Base-by-base conservation (phyloP, 2,113 vertebrate genomes). In the Tympanuchus pallidicinctus region DNA sequence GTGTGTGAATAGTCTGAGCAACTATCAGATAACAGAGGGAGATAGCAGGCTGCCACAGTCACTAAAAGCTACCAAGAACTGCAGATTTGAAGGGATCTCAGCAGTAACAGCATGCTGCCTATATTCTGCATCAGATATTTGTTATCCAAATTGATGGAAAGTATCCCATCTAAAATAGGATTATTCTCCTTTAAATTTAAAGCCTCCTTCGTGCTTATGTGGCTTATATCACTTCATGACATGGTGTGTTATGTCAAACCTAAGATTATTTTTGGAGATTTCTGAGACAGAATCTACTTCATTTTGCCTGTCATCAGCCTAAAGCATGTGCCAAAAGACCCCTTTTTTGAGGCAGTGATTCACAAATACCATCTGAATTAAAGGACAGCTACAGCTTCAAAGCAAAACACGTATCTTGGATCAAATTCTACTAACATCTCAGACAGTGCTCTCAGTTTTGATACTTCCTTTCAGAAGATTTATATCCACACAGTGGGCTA, bases 191-290 rank as follows among this genome's bases (percentile, higher is more conserved):
- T 96, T 94, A 94, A 94, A 94, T 94, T 65, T 89, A 95, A 96
- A 94, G 67, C 82, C 88, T 94, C 64, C 82, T 96, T 96, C 95
- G 85, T 95, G 90, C 93, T 93, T 86, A 66, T 91, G 75, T 92
- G 91, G 93, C 56, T 90, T 95, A 88, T 96, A 96, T 94, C 90
- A 93, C 88, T 96, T 96, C 82, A 93, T 93, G 93, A 88, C 91
- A 94, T 91, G 91, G 92, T 75, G 70, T 88, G 92, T 94, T 95
- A 94, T 92, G 82, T 96, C 89, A 96, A 94, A 90, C 76, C 79
- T 76, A 83, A 96, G 94, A 96, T 94, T 96, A 96, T 95, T 96
- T 95, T 92, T 88, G 76, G 91, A 96, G 88, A 94, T 96, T 95
- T 96, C 86, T 91, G 86, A 92, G 90, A 89, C 91, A 96, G 93